A percentile compares a stretch with the other conserved stretches of the same genome.
These are phyloP conservation scores for Cebus imitator DNA, from an alignment of 2,113 vertebrate genomes.

Conservation along the genomic window DNA sequence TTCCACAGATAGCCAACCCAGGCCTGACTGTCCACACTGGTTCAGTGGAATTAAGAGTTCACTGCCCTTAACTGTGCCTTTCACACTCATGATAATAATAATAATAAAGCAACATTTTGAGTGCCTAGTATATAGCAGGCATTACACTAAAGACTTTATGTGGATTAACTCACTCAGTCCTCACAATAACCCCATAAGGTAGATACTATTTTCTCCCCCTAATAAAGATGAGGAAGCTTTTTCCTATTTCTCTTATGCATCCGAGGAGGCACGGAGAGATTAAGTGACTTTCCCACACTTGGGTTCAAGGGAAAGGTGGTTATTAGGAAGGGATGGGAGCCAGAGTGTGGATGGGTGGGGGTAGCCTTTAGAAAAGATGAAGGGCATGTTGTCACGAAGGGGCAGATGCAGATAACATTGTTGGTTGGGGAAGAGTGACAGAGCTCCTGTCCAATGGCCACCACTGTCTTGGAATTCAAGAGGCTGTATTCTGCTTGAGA, in stretches of 20 bases:
- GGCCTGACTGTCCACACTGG: background rate
- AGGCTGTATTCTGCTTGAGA: background rate
- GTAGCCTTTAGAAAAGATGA: background rate
- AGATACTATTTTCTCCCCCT: background rate
- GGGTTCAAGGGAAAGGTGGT: slow-evolving; percentile 17
- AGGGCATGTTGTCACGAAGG: background rate
- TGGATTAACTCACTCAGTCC: background rate
- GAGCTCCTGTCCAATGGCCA: background rate
- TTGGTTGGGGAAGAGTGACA: background rate
- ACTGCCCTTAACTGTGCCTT: background rate
- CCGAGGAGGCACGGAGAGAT: background rate
- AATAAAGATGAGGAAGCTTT: background rate
- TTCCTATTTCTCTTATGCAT: too few species aligned
- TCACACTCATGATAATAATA: background rate
- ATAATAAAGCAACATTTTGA: background rate
- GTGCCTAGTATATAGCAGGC: background rate
- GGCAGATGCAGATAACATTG: background rate
- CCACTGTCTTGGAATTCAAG: background rate
- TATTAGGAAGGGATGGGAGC: background rate
- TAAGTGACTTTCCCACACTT: background rate
- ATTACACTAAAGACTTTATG: background rate
- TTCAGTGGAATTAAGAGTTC: background rate
- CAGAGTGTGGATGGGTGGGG: background rate
- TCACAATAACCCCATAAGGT: background rate
- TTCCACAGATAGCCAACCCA: background rate